These are phyloP conservation scores for Meriones psammophilus DNA, from an alignment of 2,797 vertebrate species.

Conservation along the genomic window DNA sequence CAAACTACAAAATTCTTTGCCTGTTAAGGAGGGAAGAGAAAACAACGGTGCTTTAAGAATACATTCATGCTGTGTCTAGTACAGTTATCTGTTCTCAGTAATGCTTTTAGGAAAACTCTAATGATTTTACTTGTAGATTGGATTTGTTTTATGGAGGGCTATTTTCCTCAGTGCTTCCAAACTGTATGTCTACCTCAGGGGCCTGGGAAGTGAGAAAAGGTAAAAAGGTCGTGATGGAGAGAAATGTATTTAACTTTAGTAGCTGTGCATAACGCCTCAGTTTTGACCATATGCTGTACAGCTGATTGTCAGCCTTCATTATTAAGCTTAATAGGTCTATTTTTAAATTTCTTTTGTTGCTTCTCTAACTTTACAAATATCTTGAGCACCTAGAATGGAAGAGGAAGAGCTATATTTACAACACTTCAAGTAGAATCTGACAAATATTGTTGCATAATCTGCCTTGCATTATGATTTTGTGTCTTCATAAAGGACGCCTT, in stretches of 20 bases:
- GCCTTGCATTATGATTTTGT: not conserved
- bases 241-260: not conserved
- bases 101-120: not conserved
- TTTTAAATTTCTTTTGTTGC: not conserved
- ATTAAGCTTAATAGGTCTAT: not conserved
- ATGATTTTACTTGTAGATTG: not conserved
- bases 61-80: not conserved
- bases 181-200: not conserved
- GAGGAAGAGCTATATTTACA: not conserved
- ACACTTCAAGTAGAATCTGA: not conserved
- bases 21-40: not conserved
- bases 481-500: not conserved
- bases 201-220: not conserved
- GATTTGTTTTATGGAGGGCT: not conserved
- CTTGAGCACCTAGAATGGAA: not conserved
- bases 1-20: slow-evolving; percentile 12
- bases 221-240: not conserved
- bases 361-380: not conserved
- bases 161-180: not conserved
- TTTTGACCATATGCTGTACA: not conserved
- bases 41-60: not conserved
- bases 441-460: not conserved
- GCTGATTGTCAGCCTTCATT: not conserved
- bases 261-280: not conserved
- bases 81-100: not conserved